These are phyloP conservation scores for Gasterosteus nipponicus DNA, from an alignment of 2,113 vertebrate genomes.

Conservation along the genomic window DNA sequence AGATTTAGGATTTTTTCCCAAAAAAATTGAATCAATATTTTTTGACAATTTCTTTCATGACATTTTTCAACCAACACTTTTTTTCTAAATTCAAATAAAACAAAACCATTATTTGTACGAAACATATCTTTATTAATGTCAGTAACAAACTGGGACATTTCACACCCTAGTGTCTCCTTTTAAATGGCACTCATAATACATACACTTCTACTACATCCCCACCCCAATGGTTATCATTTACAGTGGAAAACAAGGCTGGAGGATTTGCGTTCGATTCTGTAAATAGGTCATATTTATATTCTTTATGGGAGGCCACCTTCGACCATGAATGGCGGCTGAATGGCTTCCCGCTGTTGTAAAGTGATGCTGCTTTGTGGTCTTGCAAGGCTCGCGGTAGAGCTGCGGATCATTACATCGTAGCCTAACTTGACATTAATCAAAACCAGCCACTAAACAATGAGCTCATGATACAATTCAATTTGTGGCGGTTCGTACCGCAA, in stretches of 20 bases:
- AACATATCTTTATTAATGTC: too few relatives aligned
- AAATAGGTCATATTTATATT: slow-evolving; percentile 55
- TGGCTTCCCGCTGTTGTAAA: slow-evolving; percentile 1
- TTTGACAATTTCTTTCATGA: too few relatives aligned
- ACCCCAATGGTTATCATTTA: slow-evolving; percentile 28
- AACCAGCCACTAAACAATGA: slow-evolving; percentile 26
- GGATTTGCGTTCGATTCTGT: slow-evolving; percentile 43
- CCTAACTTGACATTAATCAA: slow-evolving; percentile 43
- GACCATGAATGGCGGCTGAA: slow-evolving; percentile 8
- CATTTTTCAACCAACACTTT: too few relatives aligned
- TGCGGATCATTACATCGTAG: slow-evolving; percentile 22
- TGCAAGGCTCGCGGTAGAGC: slow-evolving; percentile 33
- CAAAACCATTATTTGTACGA: too few relatives aligned
- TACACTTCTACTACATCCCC: background rate
- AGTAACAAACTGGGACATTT: too few relatives aligned
- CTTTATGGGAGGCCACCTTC: slow-evolving; percentile 45
- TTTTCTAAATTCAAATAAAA: too few relatives aligned
- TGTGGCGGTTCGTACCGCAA: slow-evolving; percentile 26
- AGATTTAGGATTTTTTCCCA: too few relatives aligned
- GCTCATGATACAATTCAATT: slow-evolving; percentile 38
- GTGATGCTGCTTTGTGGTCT: slow-evolving; percentile 43
- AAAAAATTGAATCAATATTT: too few relatives aligned
- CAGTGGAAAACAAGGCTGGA: slow-evolving; percentile 19
- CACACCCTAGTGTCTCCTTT: too few relatives aligned
- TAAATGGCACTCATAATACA: too few relatives aligned